Evolutionary conservation across 2,888 invertebrate species (phyloP).

Genomic region (Mimumesa dahlbomi): DNA sequence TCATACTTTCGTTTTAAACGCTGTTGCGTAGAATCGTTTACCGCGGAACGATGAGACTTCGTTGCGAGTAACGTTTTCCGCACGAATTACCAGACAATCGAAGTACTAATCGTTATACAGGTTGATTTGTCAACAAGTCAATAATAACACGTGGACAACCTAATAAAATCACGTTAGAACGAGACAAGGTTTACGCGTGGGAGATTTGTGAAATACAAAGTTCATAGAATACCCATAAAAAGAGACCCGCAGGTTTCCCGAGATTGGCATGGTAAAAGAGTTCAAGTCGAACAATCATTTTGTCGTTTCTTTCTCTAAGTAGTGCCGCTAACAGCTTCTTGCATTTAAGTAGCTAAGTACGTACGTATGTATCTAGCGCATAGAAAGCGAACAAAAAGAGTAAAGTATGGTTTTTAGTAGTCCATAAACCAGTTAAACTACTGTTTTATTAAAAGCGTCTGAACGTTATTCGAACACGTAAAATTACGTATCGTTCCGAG

Average conservation of each 20-base stretch:
- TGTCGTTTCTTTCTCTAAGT: not conserved
- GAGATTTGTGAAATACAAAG: not conserved
- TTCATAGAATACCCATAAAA: not conserved
- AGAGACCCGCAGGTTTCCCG: not conserved
- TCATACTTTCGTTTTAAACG: slow-evolving; percentile 47
- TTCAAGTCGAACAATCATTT: not conserved
- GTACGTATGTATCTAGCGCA: not conserved
- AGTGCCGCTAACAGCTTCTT: not conserved
- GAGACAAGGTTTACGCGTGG: not conserved
- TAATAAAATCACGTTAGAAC: not conserved
- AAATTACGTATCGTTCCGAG: too few relatives aligned
- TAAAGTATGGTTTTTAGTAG: too few relatives aligned
- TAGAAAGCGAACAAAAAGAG: too few relatives aligned
- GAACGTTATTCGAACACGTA: too few relatives aligned
- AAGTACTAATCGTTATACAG: too few relatives aligned
- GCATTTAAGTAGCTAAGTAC: too few relatives aligned
- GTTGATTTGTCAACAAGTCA: too few relatives aligned
- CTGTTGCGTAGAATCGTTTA: slow-evolving; percentile 37
- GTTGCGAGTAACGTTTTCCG: not conserved
- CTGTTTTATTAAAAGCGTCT: not conserved
- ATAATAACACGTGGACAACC: not conserved
- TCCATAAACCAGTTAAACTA: not conserved
- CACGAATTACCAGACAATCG: not conserved
- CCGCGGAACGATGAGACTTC: slow-evolving; percentile 11
- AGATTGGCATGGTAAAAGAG: not conserved